Evolutionary conservation across 2,113 vertebrate species (phyloP).

Genomic region (Tragelaphus scriptus): DNA sequence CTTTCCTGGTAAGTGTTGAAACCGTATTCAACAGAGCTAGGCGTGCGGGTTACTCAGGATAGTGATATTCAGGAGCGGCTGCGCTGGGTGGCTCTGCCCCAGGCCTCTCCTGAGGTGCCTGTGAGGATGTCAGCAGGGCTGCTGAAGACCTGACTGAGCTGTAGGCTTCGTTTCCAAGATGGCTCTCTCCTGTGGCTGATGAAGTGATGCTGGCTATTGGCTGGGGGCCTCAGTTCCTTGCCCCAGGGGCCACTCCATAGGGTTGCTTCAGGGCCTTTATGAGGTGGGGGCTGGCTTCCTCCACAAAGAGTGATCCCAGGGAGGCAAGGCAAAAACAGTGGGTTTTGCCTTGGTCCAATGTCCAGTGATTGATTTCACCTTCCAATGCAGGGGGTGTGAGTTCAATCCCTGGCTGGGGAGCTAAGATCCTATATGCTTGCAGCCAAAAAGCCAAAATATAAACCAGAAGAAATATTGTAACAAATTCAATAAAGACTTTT

Average conservation of each 20-base stretch:
- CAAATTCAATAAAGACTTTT: background rate
- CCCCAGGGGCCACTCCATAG: accelerated
- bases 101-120: background rate
- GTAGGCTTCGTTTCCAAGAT: background rate
- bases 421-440: background rate
- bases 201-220: background rate
- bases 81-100: background rate
- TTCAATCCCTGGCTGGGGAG: background rate
- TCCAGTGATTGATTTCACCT: background rate
- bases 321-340: background rate
- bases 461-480: background rate
- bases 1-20: background rate
- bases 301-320: background rate
- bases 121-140: background rate
- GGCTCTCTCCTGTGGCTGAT: background rate
- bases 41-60: accelerated
- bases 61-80: background rate
- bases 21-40: no score
- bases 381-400: background rate
- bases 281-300: background rate
- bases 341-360: background rate
- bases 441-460: background rate
- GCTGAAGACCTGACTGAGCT: background rate
- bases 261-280: background rate
- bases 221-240: background rate